phyloP scores from a whole-genome alignment of 2,888 invertebrate genomes.

The Synanthedon tipuliformis region DNA sequence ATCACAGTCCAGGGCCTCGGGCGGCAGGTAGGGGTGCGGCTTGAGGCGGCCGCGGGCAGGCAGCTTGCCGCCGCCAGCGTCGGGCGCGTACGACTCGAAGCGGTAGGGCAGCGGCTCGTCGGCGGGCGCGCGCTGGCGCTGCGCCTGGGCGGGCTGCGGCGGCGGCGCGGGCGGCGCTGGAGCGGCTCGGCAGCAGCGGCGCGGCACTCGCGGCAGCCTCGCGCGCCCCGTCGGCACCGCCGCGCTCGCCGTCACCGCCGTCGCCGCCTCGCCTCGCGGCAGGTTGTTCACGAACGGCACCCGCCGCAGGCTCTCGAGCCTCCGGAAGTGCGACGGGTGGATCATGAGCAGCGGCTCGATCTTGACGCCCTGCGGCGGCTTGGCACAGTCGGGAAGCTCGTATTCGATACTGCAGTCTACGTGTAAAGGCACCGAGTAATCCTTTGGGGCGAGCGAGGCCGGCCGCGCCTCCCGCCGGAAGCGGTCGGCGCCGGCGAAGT shows the following conservation, averaged over 20 bases:
- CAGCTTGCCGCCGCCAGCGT: constrained; percentile 25
- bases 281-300: constrained; percentile 88
- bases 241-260: constrained; percentile 26
- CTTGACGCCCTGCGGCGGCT: constrained; percentile 85
- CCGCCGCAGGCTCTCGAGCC: constrained; percentile 85
- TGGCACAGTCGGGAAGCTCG: constrained; percentile 89
- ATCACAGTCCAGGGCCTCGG: constrained; percentile 49
- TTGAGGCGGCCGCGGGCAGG: constrained; percentile 31
- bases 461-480: constrained; percentile 59
- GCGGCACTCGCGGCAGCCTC: constrained; percentile 17
- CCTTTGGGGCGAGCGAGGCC: constrained; percentile 74
- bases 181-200: constrained; percentile 25
- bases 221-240: constrained; percentile 19
- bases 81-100: constrained; percentile 31
- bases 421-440: constrained; percentile 87
- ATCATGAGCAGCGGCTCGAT: constrained; percentile 90
- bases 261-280: constrained; percentile 69
- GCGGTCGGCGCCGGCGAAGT: constrained; percentile 61
- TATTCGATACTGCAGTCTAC: constrained; percentile 93
- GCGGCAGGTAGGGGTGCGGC: constrained; percentile 40
- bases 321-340: constrained; percentile 89
- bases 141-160: constrained; percentile 28
- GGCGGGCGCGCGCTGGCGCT: constrained; percentile 18
- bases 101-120: constrained; percentile 28
- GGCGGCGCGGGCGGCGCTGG: constrained; percentile 19